Conservation (phyloP, 2,888 invertebrate species). For the Galeruca laticollis region DNA sequence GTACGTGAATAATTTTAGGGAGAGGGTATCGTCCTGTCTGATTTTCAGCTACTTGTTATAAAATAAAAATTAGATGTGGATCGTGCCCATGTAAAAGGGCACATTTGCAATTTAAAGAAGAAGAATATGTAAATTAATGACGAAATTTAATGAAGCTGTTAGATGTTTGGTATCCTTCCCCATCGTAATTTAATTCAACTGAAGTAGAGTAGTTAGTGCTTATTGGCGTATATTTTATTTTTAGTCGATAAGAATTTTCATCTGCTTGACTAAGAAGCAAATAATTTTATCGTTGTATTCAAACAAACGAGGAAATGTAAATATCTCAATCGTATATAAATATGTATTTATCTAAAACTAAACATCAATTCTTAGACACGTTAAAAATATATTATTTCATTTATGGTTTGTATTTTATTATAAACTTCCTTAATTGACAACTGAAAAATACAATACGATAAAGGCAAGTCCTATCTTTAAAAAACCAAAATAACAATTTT, state of each 20-base stretch:
- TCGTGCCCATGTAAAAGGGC: too few relatives aligned
- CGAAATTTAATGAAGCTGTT: too few relatives aligned
- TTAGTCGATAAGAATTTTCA: neutral
- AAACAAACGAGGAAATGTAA: neutral
- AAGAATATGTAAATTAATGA: too few relatives aligned
- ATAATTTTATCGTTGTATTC: constrained; percentile 1
- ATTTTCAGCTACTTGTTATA: too few relatives aligned
- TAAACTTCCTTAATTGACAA: constrained; percentile 4
- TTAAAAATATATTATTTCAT: neutral
- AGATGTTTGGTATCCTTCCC: too few relatives aligned
- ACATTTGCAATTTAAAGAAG: too few relatives aligned
- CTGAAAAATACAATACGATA: neutral
- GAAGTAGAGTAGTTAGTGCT: too few relatives aligned
- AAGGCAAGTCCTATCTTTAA: neutral
- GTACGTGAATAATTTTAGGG: too few relatives aligned
- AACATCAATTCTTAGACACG: neutral
- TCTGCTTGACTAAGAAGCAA: neutral
- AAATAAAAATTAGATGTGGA: too few relatives aligned
- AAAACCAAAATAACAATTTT: neutral
- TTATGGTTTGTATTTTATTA: neutral
- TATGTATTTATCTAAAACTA: neutral
- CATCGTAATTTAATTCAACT: too few relatives aligned
- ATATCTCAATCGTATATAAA: neutral
- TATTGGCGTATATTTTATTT: neutral
- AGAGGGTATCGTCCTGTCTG: too few relatives aligned